phyloP scores from a whole-genome alignment of 2,797 vertebrate species.

The Podarcis siculus region DNA sequence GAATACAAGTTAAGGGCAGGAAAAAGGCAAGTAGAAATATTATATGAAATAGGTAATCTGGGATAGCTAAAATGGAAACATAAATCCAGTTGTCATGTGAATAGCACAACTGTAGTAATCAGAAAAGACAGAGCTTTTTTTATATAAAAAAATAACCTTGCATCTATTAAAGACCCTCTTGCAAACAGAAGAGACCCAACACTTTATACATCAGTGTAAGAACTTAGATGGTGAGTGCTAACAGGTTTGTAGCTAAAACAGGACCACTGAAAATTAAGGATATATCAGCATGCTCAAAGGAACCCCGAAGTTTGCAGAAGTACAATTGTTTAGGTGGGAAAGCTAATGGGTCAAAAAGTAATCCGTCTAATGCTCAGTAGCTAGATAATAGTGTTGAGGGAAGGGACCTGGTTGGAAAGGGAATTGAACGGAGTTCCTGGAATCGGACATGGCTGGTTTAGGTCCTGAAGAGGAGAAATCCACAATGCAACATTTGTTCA shows the following conservation, averaged over 20 bases:
- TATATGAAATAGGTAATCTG: accelerated
- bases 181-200: background rate
- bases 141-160: background rate
- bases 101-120: accelerated
- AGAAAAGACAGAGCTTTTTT: background rate
- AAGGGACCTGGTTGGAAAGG: background rate
- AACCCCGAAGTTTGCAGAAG: background rate
- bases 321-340: too few species aligned
- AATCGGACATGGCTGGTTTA: background rate
- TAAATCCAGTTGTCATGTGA: background rate
- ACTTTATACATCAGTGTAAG: background rate
- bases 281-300: background rate
- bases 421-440: background rate
- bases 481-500: background rate
- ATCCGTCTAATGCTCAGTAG: background rate
- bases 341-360: background rate
- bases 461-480: background rate
- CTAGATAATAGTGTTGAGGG: background rate
- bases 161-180: background rate
- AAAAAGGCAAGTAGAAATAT: background rate
- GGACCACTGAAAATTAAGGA: background rate
- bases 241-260: too few species aligned
- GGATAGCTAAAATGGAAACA: background rate
- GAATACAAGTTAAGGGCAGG: background rate
- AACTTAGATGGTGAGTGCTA: background rate